Conservation (phyloP, 2,888 invertebrate species). For the Oligia latruncula region DNA sequence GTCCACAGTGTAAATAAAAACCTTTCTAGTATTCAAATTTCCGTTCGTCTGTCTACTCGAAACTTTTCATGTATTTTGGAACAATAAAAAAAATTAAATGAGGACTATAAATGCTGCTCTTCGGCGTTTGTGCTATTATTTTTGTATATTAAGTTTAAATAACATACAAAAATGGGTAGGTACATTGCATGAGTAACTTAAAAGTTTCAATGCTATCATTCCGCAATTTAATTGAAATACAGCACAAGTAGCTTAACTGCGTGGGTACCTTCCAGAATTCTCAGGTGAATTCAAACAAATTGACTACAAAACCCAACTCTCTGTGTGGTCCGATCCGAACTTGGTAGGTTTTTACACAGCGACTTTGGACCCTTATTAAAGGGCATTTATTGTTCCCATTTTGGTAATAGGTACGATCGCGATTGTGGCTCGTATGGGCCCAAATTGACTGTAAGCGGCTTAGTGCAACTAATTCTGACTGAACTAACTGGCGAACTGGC, state of each 20-base stretch:
- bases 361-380: conserved; percentile 52
- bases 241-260: no score
- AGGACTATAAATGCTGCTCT: not conserved
- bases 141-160: not conserved
- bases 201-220: not conserved
- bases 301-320: not conserved
- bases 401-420: conserved; percentile 64
- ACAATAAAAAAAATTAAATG: not conserved
- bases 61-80: not conserved
- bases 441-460: conserved; percentile 74
- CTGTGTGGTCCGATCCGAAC: conserved; percentile 12
- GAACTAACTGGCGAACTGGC: conserved; percentile 42
- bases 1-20: not conserved
- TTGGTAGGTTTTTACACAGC: conserved; percentile 27
- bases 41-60: no score
- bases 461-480: conserved; percentile 70
- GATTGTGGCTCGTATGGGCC: conserved; percentile 60
- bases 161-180: not conserved
- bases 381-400: conserved; percentile 63
- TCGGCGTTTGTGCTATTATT: not conserved
- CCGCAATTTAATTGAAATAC: not conserved
- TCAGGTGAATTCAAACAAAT: not conserved
- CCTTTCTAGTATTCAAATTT: no score
- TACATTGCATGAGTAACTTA: not conserved
- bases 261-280: no score